Evolutionary conservation across 2,113 vertebrate species (phyloP).

Genomic region (Hippocampus barbouri): DNA sequence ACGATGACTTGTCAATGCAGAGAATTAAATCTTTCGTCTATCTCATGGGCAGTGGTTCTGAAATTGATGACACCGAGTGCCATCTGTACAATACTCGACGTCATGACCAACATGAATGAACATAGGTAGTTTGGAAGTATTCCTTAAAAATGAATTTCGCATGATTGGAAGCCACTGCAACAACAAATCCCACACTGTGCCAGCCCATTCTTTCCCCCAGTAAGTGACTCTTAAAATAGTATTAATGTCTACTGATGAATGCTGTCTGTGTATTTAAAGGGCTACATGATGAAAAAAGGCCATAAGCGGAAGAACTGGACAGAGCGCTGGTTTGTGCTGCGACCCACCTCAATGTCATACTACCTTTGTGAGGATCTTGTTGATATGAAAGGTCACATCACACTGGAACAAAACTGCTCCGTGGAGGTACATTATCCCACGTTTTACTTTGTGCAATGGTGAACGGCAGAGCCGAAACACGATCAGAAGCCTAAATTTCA

Average conservation of each 20-base stretch:
- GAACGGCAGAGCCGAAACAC: too few species aligned
- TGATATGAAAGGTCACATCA: slow-evolving; percentile 89
- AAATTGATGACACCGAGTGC: too few species aligned
- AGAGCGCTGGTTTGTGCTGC: slow-evolving; percentile 93
- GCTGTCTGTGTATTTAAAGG: slow-evolving; percentile 65
- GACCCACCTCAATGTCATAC: slow-evolving; percentile 83
- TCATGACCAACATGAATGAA: too few species aligned
- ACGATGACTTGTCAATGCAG: background rate
- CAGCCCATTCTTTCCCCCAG: too few species aligned
- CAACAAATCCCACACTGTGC: too few species aligned
- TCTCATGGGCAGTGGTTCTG: background rate
- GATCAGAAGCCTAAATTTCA: too few species aligned
- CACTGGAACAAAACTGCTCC: slow-evolving; percentile 82
- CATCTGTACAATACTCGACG: too few species aligned
- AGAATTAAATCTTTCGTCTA: background rate
- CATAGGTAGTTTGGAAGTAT: too few species aligned
- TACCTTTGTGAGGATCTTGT: slow-evolving; percentile 86
- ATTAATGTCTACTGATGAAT: background rate
- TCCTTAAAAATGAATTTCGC: too few species aligned
- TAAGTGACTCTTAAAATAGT: background rate
- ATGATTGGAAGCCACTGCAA: too few species aligned
- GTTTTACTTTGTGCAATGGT: background rate
- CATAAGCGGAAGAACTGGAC: slow-evolving; percentile 96
- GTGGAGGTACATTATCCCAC: slow-evolving; percentile 78
- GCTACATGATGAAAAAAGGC: slow-evolving; percentile 95